Conservation (phyloP, 2,888 invertebrate species). For the Phyto melanocephala region DNA sequence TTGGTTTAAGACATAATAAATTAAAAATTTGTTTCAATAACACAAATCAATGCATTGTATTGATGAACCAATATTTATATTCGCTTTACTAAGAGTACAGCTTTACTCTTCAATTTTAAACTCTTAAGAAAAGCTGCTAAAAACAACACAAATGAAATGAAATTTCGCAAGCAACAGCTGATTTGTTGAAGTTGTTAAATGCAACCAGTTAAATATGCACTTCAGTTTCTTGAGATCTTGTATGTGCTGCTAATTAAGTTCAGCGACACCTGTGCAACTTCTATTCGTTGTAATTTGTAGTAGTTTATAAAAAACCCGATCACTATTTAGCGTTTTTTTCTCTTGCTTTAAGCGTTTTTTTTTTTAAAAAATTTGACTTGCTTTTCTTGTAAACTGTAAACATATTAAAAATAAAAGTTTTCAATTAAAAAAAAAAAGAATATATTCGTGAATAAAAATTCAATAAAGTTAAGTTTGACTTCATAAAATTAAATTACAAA, state of each 20-base stretch:
- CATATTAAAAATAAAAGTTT: too few relatives aligned
- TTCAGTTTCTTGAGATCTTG: conserved; percentile 6
- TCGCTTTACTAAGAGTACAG: background rate
- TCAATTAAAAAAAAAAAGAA: too few relatives aligned
- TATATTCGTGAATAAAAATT: too few relatives aligned
- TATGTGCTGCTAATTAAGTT: conserved; percentile 52
- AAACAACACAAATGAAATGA: background rate
- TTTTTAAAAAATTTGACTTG: background rate
- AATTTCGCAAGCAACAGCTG: conserved; percentile 48
- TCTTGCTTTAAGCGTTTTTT: background rate
- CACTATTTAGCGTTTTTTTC: conserved; percentile 11
- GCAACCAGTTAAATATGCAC: background rate
- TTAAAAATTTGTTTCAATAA: conserved; percentile 8
- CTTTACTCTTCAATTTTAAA: background rate
- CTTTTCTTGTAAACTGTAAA: too few relatives aligned
- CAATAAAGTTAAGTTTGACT: too few relatives aligned
- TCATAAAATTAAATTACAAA: too few relatives aligned
- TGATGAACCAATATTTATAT: too few relatives aligned
- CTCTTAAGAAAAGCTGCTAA: conserved; percentile 13
- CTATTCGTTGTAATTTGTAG: background rate
- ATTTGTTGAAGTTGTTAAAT: conserved; percentile 22
- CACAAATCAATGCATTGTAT: too few relatives aligned
- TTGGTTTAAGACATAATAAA: background rate
- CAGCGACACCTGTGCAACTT: conserved; percentile 55
- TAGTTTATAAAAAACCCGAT: background rate